These are phyloP conservation scores for Virgularia gustaviana DNA, from an alignment of 92 coral and sea anemone genomes.

Conservation along the genomic window DNA sequence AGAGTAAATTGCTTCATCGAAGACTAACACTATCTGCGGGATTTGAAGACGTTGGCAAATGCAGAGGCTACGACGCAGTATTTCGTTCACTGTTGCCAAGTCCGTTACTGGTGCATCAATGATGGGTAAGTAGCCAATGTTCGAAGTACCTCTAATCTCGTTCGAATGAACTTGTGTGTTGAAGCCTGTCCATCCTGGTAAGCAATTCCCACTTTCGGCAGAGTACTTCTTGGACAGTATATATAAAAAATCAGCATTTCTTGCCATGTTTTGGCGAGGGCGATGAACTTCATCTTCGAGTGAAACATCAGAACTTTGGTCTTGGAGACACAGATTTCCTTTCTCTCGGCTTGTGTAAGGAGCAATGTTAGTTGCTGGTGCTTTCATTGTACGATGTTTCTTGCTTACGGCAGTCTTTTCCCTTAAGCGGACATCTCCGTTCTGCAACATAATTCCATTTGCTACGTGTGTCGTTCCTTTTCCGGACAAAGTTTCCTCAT, in stretches of 20 bases:
- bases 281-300: not conserved
- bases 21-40: not conserved
- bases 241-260: slow-evolving; percentile 8
- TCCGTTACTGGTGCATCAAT: slow-evolving; percentile 9
- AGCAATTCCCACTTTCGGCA: not conserved
- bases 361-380: not conserved
- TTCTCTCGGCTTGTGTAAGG: not conserved
- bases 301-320: slow-evolving; percentile 1
- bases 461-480: slow-evolving; percentile 1
- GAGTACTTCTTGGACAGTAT: slow-evolving; percentile 4
- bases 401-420: not conserved
- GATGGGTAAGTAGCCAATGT: not conserved
- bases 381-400: slow-evolving; percentile 10
- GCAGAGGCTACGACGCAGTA: not conserved
- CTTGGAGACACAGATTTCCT: not conserved
- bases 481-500: not conserved
- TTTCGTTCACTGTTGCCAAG: slow-evolving; percentile 1
- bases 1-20: not conserved
- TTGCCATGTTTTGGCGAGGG: not conserved
- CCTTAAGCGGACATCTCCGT: not conserved
- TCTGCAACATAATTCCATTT: not conserved
- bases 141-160: not conserved
- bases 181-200: slow-evolving; percentile 18
- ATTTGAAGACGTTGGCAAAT: slow-evolving; percentile 8
- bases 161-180: not conserved